A percentile compares a stretch with the other conserved stretches of the same genome.
These are phyloP conservation scores for Rotaria macrura DNA, from an alignment of 2,888 invertebrate species.

Conservation along the genomic window DNA sequence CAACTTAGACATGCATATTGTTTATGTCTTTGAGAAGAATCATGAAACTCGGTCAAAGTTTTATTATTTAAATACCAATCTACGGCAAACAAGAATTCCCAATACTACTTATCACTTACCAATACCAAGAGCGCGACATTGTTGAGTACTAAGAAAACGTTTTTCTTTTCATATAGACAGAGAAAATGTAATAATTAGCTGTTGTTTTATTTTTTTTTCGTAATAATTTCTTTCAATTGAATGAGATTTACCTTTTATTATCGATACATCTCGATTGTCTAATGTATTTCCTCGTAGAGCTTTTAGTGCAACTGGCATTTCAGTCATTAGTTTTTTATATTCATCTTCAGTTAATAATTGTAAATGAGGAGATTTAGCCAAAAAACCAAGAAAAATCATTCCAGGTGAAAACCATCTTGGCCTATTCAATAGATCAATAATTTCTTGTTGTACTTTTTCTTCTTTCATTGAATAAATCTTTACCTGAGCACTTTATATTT, in stretches of 20 bases:
- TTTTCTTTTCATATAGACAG: background rate
- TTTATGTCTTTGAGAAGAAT: too few relatives aligned
- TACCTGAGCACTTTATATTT: constrained; percentile 15
- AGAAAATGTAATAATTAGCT: too few relatives aligned
- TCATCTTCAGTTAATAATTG: background rate
- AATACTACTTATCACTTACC: background rate
- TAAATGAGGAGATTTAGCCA: background rate
- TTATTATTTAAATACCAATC: background rate
- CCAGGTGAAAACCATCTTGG: background rate
- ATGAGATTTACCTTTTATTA: background rate
- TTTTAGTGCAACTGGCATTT: background rate
- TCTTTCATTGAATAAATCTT: background rate
- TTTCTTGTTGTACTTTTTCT: background rate
- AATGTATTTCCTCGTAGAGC: background rate
- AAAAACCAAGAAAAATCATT: background rate
- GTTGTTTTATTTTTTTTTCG: background rate
- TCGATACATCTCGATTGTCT: background rate
- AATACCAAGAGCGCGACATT: background rate
- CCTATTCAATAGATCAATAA: background rate
- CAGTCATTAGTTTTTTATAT: background rate
- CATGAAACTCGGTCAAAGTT: too few relatives aligned
- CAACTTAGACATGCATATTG: too few relatives aligned
- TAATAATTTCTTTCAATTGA: too few relatives aligned
- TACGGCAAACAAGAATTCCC: background rate
- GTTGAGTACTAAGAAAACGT: background rate